These are phyloP conservation scores for Cryptomyrus ogoouensis DNA, from an alignment of 2,113 vertebrate genomes.

Conservation along the genomic window DNA sequence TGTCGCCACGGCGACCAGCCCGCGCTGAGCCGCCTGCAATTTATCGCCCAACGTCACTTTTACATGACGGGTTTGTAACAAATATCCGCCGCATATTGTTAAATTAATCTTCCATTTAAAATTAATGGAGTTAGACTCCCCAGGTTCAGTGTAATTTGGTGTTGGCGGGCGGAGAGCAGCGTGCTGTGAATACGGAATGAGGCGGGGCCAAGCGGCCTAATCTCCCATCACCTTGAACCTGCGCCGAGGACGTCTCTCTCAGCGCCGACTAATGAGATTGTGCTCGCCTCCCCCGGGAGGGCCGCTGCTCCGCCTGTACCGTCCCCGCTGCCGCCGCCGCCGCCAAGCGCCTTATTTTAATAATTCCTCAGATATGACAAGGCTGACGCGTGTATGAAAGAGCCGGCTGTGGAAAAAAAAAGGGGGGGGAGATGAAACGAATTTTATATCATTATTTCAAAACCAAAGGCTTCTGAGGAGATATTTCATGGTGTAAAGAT, in stretches of 20 bases:
- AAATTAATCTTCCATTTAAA: slow-evolving; percentile 99
- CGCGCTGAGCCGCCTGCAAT: slow-evolving; percentile 77
- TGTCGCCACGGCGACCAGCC: slow-evolving; percentile 72
- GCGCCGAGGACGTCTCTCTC: slow-evolving; percentile 87
- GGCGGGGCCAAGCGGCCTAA: slow-evolving; percentile 86
- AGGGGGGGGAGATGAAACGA: slow-evolving; percentile 69
- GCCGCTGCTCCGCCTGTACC: slow-evolving; percentile 68
- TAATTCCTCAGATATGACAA: slow-evolving; percentile 80
- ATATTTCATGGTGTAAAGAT: slow-evolving; percentile 71
- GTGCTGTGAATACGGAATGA: slow-evolving; percentile 87
- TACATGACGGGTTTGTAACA: slow-evolving; percentile 99
- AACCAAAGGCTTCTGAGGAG: slow-evolving; percentile 65
- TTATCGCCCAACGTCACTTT: slow-evolving; percentile 96
- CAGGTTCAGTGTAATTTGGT: slow-evolving; percentile 99
- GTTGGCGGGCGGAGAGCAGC: slow-evolving; percentile 83
- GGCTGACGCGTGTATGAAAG: slow-evolving; percentile 79
- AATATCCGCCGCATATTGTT: slow-evolving; percentile 99
- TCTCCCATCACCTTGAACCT: slow-evolving; percentile 99
- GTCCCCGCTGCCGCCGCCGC: slow-evolving; percentile 63
- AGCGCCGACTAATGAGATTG: slow-evolving; percentile 96
- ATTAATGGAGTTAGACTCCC: slow-evolving; percentile 99
- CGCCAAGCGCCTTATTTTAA: slow-evolving; percentile 72
- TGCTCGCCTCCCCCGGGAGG: slow-evolving; percentile 77
- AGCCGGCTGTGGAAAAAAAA: slow-evolving; percentile 51
- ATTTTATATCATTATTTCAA: slow-evolving; percentile 86